Base-by-base conservation (phyloP, 2,797 vertebrate species). In the Myiotriccus ornatus region DNA sequence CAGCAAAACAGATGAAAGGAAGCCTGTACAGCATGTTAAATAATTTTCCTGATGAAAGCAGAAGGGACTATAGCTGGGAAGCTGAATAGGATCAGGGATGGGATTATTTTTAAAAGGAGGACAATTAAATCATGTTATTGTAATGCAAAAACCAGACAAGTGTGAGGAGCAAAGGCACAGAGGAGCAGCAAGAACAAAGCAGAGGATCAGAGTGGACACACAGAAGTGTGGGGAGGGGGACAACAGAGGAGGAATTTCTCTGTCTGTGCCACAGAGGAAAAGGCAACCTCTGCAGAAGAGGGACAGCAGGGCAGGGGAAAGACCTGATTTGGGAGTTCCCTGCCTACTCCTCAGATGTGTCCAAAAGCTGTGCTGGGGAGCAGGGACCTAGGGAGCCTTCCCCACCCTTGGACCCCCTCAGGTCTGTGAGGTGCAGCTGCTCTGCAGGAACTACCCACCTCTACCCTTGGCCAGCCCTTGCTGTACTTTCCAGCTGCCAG, bases 381-480 rank as follows among this genome's bases (percentile, higher is more conserved):
- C 27, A 27, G 43, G 25, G 37, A 32, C 15, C 22, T 32, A 6
- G 28, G 7, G 27, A 52, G 39, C 6, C 37, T 34, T 27, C 9
- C 15, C n/a, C 11, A 9, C 5, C 4, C 17, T 1, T 0, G 7
- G 50, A 27, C 14, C 24, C 21, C 21, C 27, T 25, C 52, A 30
- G 52, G 30, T 34, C 10, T 37, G 39, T 41, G 56, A 8, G 25
- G 19, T 34, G 34, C 19, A 4, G 44, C 39, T 32, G 30, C 67
- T 64, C 47, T 46, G 55, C 14, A 41, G 67, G 49, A 65, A 14
- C 28, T 41, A 12, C 56, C 65, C 30, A 30, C 12, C 9, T 12
- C 56, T 41, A 19, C 35, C 69, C 46, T 24, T 14, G 37, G 53
- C 34, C 56, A 11, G 32, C 2, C 28, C 18, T 17, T 13, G 39